These are phyloP conservation scores for Scotopteryx bipunctaria DNA, from an alignment of 2,888 invertebrate species.

Conservation along the genomic window DNA sequence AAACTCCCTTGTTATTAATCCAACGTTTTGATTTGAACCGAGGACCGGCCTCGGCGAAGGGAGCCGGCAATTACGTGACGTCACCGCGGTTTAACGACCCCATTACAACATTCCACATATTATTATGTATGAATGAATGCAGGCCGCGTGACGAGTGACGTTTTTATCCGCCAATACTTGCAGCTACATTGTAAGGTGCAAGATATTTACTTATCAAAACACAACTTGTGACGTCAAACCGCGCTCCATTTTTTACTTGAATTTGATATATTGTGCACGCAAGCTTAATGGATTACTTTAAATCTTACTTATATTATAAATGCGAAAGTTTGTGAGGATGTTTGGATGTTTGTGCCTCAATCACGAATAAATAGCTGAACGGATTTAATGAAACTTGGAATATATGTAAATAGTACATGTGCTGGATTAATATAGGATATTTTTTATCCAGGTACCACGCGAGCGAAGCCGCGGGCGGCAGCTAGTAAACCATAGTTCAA, in stretches of 20 bases:
- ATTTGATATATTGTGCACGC: no score
- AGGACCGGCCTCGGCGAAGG: conserved; percentile 66
- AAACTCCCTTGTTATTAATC: conserved; percentile 81
- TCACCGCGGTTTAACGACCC: conserved; percentile 82
- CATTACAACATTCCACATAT: conserved; percentile 80
- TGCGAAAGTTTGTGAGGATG: no score
- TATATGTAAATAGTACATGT: no score
- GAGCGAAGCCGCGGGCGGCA: no score
- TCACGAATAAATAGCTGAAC: no score
- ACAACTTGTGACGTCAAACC: conserved; percentile 10
- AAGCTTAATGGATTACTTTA: no score
- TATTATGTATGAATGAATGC: conserved; percentile 81
- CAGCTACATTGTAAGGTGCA: conserved; percentile 53
- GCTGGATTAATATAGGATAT: no score
- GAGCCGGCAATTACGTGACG: conserved; percentile 82
- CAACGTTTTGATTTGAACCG: conserved; percentile 79
- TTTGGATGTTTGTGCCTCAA: no score
- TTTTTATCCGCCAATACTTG: conserved; percentile 64
- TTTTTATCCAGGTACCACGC: no score
- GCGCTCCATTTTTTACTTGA: conserved; percentile 10
- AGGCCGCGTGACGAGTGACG: conserved; percentile 76
- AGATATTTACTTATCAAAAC: conserved; percentile 27
- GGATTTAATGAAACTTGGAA: no score
- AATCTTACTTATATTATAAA: no score
- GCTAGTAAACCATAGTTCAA: no score